Evolutionary conservation across 2,888 invertebrate species (phyloP).

Genomic region (Isoperla grammatica): DNA sequence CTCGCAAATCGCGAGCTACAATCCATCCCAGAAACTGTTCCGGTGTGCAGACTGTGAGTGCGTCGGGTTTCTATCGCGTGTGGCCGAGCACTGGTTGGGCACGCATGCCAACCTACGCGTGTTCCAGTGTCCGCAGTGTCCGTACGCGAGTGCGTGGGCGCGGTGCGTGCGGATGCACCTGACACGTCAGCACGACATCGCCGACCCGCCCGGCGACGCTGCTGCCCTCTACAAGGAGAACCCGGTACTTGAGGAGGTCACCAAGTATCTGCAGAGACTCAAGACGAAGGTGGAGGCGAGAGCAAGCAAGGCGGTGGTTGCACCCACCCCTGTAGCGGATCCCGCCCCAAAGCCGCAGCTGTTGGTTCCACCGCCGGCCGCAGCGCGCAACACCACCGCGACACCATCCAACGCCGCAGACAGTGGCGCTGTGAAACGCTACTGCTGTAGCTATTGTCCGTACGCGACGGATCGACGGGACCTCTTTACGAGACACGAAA

Average conservation of each 20-base stretch:
- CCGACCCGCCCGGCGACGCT: constrained; percentile 56
- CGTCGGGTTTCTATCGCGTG: constrained; percentile 65
- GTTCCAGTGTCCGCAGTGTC: constrained; percentile 61
- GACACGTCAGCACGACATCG: constrained; percentile 63
- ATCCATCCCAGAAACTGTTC: constrained; percentile 67
- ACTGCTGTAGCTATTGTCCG: constrained; percentile 81
- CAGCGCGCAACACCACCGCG: background rate
- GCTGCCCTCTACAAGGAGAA: constrained; percentile 57
- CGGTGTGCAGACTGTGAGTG: constrained; percentile 71
- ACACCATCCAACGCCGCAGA: constrained; percentile 15
- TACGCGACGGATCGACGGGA: constrained; percentile 89
- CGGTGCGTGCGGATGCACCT: constrained; percentile 68
- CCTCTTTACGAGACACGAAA: constrained; percentile 86
- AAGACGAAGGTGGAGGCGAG: constrained; percentile 54
- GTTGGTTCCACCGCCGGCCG: background rate
- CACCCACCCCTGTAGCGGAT: background rate
- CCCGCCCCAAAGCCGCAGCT: background rate
- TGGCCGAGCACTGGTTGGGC: constrained; percentile 73
- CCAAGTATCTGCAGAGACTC: constrained; percentile 61
- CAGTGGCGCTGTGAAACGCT: constrained; percentile 46
- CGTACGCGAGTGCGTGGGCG: constrained; percentile 70
- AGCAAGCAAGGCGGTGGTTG: background rate
- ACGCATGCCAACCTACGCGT: constrained; percentile 63
- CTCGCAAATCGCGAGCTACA: constrained; percentile 75
- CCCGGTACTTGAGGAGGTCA: constrained; percentile 67